phyloP scores from a whole-genome alignment of 2,888 invertebrate species.

The Harmothoe impar region DNA sequence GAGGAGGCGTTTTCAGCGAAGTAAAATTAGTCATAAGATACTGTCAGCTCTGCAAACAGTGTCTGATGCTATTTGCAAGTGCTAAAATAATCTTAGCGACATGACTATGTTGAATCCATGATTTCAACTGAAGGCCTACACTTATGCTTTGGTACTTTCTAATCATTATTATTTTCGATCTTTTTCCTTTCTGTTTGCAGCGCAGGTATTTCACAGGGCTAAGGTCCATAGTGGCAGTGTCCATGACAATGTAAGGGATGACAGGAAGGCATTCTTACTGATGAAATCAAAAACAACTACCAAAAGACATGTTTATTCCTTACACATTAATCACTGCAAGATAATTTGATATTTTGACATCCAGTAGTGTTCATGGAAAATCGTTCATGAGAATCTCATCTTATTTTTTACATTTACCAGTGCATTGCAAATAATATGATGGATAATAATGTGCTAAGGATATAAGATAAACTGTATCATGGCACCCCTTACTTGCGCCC shows the following conservation, averaged over 20 bases:
- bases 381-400: background rate
- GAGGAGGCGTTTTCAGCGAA: too few relatives aligned
- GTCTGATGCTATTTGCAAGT: too few relatives aligned
- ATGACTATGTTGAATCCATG: too few relatives aligned
- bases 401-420: background rate
- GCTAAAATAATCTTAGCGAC: too few relatives aligned
- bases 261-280: background rate
- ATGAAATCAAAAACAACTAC: background rate
- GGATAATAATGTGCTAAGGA: background rate
- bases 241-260: background rate
- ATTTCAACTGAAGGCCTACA: too few relatives aligned
- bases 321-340: background rate
- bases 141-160: too few relatives aligned
- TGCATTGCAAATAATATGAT: slow-evolving; percentile 37
- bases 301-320: background rate
- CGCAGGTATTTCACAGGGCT: slow-evolving; percentile 70
- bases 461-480: too few relatives aligned
- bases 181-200: slow-evolving; percentile 31
- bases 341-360: too few relatives aligned
- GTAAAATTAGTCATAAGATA: too few relatives aligned
- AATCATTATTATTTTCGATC: background rate
- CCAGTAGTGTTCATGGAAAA: too few relatives aligned
- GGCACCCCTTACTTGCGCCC: too few relatives aligned
- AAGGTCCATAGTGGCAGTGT: slow-evolving; percentile 64
- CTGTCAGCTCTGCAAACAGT: too few relatives aligned